These are phyloP conservation scores for Lymantria dispar DNA, from an alignment of 2,888 invertebrate species.

Conservation along the genomic window DNA sequence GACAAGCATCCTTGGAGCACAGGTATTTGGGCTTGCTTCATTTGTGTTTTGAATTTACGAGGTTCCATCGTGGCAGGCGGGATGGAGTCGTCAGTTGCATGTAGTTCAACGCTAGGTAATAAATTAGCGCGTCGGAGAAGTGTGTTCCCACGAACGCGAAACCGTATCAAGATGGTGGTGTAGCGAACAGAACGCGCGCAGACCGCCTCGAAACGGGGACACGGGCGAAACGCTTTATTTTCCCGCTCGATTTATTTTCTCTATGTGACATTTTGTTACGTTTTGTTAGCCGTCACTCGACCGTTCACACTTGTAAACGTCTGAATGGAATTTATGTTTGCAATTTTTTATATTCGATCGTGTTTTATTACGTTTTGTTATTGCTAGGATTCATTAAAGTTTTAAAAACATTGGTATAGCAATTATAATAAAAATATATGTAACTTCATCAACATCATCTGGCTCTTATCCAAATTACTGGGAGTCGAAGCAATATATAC, in stretches of 20 bases:
- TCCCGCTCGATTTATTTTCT: conserved; percentile 68
- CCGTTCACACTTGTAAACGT: conserved; percentile 46
- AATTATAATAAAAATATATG: too few species aligned
- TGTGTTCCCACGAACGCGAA: conserved; percentile 73
- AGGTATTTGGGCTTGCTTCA: conserved; percentile 37
- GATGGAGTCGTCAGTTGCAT: conserved; percentile 79
- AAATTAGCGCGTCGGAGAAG: conserved; percentile 68
- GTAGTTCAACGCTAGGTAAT: conserved; percentile 67
- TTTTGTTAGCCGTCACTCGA: conserved; percentile 72
- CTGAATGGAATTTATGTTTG: conserved; percentile 37
- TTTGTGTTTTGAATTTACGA: conserved; percentile 58
- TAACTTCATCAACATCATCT: too few species aligned
- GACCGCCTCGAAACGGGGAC: conserved; percentile 58
- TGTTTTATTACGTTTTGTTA: background rate
- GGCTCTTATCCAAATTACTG: too few species aligned
- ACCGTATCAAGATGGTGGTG: conserved; percentile 75
- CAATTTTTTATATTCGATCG: conserved; percentile 13
- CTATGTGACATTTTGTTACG: conserved; percentile 65
- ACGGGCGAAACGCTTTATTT: conserved; percentile 72
- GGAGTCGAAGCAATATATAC: too few species aligned
- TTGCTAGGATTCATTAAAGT: too few species aligned
- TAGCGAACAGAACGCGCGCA: conserved; percentile 44
- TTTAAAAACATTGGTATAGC: too few species aligned
- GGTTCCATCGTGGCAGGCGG: conserved; percentile 45
- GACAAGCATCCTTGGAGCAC: conserved; percentile 32